Percentiles rank a stretch among this genome's conserved stretches.
phyloP scores from a whole-genome alignment of 1,140 invertebrate genomes.

The Bombus difficillimus region DNA sequence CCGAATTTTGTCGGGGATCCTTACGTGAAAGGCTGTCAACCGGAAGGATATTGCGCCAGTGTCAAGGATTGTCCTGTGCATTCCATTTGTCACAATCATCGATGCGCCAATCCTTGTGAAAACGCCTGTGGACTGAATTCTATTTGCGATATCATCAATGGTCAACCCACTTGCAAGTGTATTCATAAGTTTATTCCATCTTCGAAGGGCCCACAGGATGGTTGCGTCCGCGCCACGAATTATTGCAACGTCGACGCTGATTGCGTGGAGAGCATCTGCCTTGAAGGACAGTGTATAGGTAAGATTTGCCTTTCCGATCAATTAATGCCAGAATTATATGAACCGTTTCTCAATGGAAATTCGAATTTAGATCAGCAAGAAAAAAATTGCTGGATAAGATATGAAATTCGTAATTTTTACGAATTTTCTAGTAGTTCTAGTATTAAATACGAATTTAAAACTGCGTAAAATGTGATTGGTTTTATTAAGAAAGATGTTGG shows the following conservation, averaged over 20 bases:
- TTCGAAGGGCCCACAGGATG: conserved; percentile 85
- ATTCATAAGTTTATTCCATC: conserved; percentile 87
- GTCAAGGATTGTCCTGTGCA: conserved; percentile 90
- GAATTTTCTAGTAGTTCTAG: too few relatives aligned
- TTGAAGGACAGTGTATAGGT: conserved; percentile 91
- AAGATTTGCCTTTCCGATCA: conserved; percentile 24
- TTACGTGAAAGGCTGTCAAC: conserved; percentile 87
- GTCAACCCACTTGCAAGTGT: conserved; percentile 90
- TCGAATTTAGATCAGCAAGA: not conserved
- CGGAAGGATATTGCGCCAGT: conserved; percentile 87
- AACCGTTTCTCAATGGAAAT: not conserved
- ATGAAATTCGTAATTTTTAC: too few relatives aligned
- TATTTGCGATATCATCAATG: conserved; percentile 89
- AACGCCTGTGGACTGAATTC: conserved; percentile 90
- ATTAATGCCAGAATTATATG: not conserved
- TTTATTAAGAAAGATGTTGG: conserved; percentile 18
- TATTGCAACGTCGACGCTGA: conserved; percentile 89
- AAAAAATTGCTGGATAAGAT: not conserved
- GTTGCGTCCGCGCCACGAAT: conserved; percentile 88
- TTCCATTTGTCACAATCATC: conserved; percentile 88
- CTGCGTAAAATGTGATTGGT: not conserved
- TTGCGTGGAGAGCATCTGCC: conserved; percentile 90
- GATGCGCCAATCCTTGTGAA: conserved; percentile 91
- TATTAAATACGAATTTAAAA: not conserved
- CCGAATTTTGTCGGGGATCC: conserved; percentile 90